Conservation (phyloP, 1,140 invertebrate species). For the Camponotus vicinus region DNA sequence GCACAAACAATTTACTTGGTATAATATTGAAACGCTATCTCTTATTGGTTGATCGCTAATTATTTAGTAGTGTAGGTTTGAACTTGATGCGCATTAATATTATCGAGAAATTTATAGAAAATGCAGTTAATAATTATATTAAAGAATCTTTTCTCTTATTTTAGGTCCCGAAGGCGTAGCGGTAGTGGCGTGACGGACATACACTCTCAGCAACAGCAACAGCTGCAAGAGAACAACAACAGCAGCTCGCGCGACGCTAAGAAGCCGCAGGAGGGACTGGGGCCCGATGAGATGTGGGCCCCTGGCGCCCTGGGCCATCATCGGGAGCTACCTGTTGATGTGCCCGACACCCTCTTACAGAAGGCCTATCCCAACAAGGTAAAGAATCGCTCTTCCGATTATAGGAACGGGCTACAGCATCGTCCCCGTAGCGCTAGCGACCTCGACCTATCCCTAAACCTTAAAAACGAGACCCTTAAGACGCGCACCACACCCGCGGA, state of each 20-base stretch:
- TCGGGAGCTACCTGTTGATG: slow-evolving; percentile 99
- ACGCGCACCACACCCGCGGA: slow-evolving; percentile 54
- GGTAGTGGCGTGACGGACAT: slow-evolving; percentile 83
- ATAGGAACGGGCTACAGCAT: slow-evolving; percentile 76
- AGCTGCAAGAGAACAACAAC: slow-evolving; percentile 84
- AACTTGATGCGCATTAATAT: neutral
- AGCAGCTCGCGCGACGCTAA: slow-evolving; percentile 80
- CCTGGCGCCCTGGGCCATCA: slow-evolving; percentile 90
- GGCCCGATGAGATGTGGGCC: slow-evolving; percentile 85
- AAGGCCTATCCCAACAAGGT: slow-evolving; percentile 96
- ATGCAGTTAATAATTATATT: neutral
- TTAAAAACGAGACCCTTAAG: slow-evolving; percentile 78
- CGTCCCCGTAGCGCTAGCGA: slow-evolving; percentile 83
- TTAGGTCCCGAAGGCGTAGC: slow-evolving; percentile 84
- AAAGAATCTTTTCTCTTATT: neutral
- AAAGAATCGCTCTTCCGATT: slow-evolving; percentile 83
- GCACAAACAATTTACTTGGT: neutral
- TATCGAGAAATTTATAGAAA: neutral
- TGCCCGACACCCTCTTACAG: slow-evolving; percentile 97
- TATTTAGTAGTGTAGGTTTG: neutral
- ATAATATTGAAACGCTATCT: neutral
- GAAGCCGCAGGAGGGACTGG: slow-evolving; percentile 81
- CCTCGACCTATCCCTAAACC: slow-evolving; percentile 83
- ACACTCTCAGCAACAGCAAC: slow-evolving; percentile 82
- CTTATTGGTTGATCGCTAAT: neutral